Evolutionary conservation across 1,140 invertebrate species (phyloP).

Genomic region (Drosophila seguyi): DNA sequence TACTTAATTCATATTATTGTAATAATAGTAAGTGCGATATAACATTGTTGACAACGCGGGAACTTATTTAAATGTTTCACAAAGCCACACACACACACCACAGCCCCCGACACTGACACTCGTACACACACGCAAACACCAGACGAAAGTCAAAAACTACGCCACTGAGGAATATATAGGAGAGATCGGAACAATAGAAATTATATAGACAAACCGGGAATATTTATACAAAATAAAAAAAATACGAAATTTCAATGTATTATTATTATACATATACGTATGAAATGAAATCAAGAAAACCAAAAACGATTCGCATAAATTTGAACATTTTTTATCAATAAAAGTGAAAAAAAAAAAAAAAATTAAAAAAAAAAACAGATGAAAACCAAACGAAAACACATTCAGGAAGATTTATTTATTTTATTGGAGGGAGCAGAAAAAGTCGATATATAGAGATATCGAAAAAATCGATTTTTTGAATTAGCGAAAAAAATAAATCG

Average conservation of each 20-base stretch:
- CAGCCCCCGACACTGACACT: constrained; percentile 27
- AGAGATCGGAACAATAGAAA: constrained; percentile 75
- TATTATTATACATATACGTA: constrained; percentile 79
- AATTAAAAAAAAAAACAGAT: constrained; percentile 25
- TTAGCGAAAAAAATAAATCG: too few species aligned
- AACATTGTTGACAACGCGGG: constrained; percentile 59
- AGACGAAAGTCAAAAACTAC: constrained; percentile 57
- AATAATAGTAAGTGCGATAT: constrained; percentile 47
- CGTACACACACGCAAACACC: constrained; percentile 23
- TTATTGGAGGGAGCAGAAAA: constrained; percentile 1
- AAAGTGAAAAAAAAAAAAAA: constrained; percentile 57
- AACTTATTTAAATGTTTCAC: constrained; percentile 75
- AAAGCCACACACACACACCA: constrained; percentile 4
- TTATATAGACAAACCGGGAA: constrained; percentile 78
- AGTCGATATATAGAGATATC: too few species aligned
- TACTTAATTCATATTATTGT: constrained; percentile 49
- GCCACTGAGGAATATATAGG: constrained; percentile 65
- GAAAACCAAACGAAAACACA: constrained; percentile 46
- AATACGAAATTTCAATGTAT: constrained; percentile 69
- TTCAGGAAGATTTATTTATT: neutral
- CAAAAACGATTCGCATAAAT: constrained; percentile 70
- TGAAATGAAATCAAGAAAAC: constrained; percentile 44
- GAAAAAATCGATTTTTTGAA: neutral
- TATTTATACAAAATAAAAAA: constrained; percentile 67
- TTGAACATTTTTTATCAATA: constrained; percentile 83